Evolutionary conservation across 2,797 vertebrate genomes (phyloP), one percentile per base, ranked within the genome.

Genomic region (Pangasius mekongensis): DNA sequence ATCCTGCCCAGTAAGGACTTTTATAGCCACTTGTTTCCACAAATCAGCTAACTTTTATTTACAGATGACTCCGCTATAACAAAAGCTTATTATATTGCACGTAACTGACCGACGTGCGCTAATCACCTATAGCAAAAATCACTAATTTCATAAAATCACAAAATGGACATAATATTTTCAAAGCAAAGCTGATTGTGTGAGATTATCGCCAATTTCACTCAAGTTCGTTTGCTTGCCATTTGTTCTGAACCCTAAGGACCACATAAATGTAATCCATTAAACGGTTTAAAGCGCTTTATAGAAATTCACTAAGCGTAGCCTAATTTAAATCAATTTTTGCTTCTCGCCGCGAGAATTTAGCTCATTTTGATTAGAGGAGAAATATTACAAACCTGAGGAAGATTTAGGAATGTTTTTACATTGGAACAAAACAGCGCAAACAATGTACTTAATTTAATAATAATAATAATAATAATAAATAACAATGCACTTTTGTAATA

Each of bases 321-420:
- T 76, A 14, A 84, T 88, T 58, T 81, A 83, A 88, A 69, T 88
- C 27, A 33, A 77, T 88, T 69, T 77, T 66, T 87, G 36, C 58
- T 83, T 87, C 67, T 52, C 27, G 20, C 7, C 5, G 10, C 11
- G 85, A 66, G 36, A 62, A 83, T 66, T 83, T 18, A 27, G 14
- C 13, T 43, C 20, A 62, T 43, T 83, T 43, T 62, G 16, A 27
- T 83, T 43, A 49, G 4, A 16, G 33, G 33, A 67, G 7, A 67
- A 66, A 83, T 67, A 66, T 67, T 67, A 52, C 27, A 83, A 67
- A 20, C 43, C 39, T 33, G 13, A 83, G n/a, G 36, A 83, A 30
- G 7, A 83, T 47, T 47, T 3, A 16, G 2, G 1, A 66, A 83
- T 9, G 27, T 27, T 56, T 85, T 84, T 66, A 9, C 1, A 22